Percentiles rank a stretch among this genome's conserved stretches.
Evolutionary conservation across 2,888 invertebrate genomes (phyloP).

Genomic region (Epistrophella euchroma): DNA sequence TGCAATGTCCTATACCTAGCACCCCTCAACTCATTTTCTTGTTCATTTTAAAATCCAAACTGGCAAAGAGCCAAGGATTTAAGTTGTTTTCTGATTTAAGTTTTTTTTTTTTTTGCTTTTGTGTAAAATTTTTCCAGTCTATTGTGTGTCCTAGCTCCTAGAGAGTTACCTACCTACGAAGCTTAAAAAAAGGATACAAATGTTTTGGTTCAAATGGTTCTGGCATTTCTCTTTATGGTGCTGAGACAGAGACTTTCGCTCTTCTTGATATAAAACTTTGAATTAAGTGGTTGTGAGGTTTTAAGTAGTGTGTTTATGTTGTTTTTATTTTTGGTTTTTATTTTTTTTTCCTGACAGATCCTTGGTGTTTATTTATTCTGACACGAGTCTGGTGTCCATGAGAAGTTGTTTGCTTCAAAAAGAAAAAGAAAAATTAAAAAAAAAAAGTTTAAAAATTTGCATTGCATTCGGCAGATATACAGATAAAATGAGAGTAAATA

Average conservation of each 20-base stretch:
- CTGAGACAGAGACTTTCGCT: conserved; percentile 18
- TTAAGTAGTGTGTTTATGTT: conserved; percentile 45
- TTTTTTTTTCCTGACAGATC: conserved; percentile 39
- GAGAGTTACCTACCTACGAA: background rate
- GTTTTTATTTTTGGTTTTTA: background rate
- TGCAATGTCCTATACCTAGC: background rate
- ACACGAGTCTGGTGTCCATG: conserved; percentile 71
- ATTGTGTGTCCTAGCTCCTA: conserved; percentile 39
- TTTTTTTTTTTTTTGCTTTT: conserved; percentile 2
- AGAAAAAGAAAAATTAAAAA: conserved; percentile 7
- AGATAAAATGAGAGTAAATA: conserved; percentile 24
- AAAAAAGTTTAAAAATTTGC: conserved; percentile 37
- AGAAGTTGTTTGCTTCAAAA: conserved; percentile 46
- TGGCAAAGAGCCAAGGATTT: conserved; percentile 68
- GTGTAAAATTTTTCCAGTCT: conserved; percentile 23
- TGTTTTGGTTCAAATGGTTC: conserved; percentile 59
- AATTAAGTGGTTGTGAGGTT: conserved; percentile 72
- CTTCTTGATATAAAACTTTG: conserved; percentile 44
- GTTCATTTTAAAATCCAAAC: conserved; percentile 33
- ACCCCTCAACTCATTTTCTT: conserved; percentile 14
- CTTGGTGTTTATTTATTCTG: conserved; percentile 66
- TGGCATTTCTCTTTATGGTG: conserved; percentile 41
- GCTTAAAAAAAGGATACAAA: conserved; percentile 51
- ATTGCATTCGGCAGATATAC: conserved; percentile 22
- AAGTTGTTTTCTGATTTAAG: background rate